Evolutionary conservation across 2,113 vertebrate species (phyloP).

Genomic region (Clarias batrachus): DNA sequence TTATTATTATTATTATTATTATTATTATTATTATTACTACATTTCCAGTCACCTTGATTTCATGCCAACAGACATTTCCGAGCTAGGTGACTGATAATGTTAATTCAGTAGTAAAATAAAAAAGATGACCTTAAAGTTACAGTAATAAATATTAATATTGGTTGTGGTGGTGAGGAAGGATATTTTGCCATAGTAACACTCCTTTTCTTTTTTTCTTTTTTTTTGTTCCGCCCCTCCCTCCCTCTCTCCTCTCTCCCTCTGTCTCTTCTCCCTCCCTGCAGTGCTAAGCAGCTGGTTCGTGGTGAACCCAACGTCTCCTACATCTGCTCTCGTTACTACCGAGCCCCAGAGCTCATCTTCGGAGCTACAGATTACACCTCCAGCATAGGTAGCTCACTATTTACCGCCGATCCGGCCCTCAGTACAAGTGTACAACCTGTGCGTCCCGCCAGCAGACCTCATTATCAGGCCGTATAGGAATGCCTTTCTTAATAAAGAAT

Average conservation of each 20-base stretch:
- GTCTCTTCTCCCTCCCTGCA: conserved; percentile 54
- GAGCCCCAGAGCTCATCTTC: conserved; percentile 91
- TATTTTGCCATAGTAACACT: neutral
- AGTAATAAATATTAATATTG: neutral
- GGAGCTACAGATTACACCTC: conserved; percentile 90
- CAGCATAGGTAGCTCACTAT: conserved; percentile 78
- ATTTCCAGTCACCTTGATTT: neutral
- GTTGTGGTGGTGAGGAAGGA: neutral
- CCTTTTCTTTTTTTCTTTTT: neutral
- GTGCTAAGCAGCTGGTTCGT: conserved; percentile 88
- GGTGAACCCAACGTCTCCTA: conserved; percentile 91
- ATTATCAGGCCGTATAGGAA: neutral
- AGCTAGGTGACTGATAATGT: neutral
- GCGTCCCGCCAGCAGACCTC: neutral
- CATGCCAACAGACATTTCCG: neutral
- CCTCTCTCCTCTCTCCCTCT: conserved; percentile 14
- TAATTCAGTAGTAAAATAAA: conserved; percentile 10
- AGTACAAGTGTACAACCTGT: neutral
- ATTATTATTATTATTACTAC: neutral
- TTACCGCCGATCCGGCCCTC: neutral
- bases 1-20: neutral
- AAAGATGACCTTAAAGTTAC: neutral
- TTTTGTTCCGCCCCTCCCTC: neutral
- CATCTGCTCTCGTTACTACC: conserved; percentile 92
- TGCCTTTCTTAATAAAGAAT: neutral